Percentiles rank a stretch among this genome's conserved stretches.
Conservation (phyloP, 2,888 invertebrate species). For the Stenolophus ochropezus region DNA sequence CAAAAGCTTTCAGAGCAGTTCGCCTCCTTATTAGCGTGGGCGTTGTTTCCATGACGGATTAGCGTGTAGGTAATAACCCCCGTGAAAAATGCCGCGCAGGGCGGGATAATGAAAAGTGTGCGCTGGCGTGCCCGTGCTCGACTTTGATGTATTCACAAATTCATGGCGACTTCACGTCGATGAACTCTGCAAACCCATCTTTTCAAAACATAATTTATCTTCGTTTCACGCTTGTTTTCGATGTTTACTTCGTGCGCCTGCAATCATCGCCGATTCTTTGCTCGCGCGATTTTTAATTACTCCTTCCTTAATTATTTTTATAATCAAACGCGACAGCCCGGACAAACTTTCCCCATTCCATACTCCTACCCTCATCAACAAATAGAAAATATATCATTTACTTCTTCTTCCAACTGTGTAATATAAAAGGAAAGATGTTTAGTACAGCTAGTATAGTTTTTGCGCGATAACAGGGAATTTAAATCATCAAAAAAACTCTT, state of each 20-base stretch:
- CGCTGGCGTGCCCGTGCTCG: constrained; percentile 71
- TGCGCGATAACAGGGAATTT: no score
- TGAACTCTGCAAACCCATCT: constrained; percentile 73
- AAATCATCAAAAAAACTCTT: no score
- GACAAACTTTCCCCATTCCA: no score
- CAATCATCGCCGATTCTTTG: constrained; percentile 66
- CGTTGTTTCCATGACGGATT: constrained; percentile 58
- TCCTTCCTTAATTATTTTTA: constrained; percentile 57
- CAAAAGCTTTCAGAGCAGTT: constrained; percentile 31
- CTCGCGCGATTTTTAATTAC: constrained; percentile 58
- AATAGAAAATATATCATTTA: no score
- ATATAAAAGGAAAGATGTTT: no score
- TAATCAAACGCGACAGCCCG: constrained; percentile 52
- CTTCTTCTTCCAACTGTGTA: no score
- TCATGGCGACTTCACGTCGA: constrained; percentile 73
- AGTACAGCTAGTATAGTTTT: no score
- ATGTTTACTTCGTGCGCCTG: constrained; percentile 68
- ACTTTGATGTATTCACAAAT: constrained; percentile 74
- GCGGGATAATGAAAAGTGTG: constrained; percentile 72
- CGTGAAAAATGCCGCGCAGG: constrained; percentile 57
- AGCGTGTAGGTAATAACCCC: constrained; percentile 46
- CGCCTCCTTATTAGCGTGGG: constrained; percentile 9
- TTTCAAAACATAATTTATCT: constrained; percentile 73
- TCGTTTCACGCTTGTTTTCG: constrained; percentile 72
- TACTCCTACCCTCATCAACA: no score